Base-by-base conservation (phyloP, 2,113 vertebrate species). In the Myotis brandtii region DNA sequence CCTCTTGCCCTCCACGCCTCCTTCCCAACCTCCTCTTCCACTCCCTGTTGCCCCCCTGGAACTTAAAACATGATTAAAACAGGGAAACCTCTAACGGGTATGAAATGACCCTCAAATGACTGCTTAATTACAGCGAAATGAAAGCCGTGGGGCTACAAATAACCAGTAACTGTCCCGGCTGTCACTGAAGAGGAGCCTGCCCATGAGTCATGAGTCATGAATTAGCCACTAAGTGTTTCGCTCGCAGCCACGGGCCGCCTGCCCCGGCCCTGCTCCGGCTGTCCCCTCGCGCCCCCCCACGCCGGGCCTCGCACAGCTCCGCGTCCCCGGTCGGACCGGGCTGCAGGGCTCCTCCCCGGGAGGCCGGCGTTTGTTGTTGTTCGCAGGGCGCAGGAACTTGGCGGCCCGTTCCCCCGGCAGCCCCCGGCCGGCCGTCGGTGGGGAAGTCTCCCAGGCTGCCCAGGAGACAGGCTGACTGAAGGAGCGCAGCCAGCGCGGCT, bases 381-480 rank as follows among this genome's bases (percentile, higher is more conserved):
- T 98, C 98, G 98, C 99, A 96, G 98, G 98, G 97, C 95, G 98
- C 98, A 98, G 98, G 96, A 97, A 98, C 99, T 99, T 98, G 99
- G 99, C 62, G 62, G 11, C 62, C 62, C 4, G 62, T 54, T 98
- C 96, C 98, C 99, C 99, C 99, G 99, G 99, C 99, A 98, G 98
- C 95, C 98, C 96, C 89, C 92, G 83, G 95, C 73, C 25, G 27
- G 98, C 97, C 96, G 93, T 64, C 79, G 93, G 83, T 56, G 98
- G 98, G 99, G 99, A 99, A 98, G 98, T 99, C 98, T 99, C 97
- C 98, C 99, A 99, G 99, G 98, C 99, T 97, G 98, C 97, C 34
- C 95, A 98, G 99, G 99, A 99, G 99, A 99, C 99, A 99, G 99
- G 97, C 99, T 99, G 99, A 99, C 99, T 99, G 99, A 98, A 99